Evolutionary conservation across 2,888 invertebrate species (phyloP), one percentile per base, ranked within the genome.

Genomic region (Morpho helenor): DNA sequence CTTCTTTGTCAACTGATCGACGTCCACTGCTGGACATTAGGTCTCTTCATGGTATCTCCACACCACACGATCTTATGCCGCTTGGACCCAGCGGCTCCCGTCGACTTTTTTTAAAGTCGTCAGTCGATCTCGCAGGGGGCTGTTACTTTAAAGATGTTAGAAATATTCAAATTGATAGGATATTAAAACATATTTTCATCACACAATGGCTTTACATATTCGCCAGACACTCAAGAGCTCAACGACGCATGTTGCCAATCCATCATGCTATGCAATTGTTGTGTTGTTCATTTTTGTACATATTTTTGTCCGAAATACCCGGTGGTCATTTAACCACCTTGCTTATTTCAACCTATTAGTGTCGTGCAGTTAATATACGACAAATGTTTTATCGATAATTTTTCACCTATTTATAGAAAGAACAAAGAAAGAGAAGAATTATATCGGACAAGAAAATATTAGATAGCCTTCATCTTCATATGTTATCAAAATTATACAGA

Each of bases 321-420:
- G 87, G 85, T 87, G 87, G 88, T 87, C 88, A 87, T 68, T 77
- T 68, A 69, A 75, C 73, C 84, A 83, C 82, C 82, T 82, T 81
- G 78, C 72, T 72, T 65, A 59, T 70, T 68, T 66, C 64, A 62
- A 54, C 47, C 48, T 31, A 46, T 16, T 41, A 48, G 54, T 47
- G 48, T 22, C 41, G 54, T 42, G 7, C 54, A 31, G 42, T 22
- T 41, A 41, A 31, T 10, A 9, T n/a, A 45, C 39, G 23, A 10
- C 10, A 39, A 40, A 41, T 40, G 9, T 43, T 45, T 46, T 53
- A 53, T 53, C 52, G 52, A 53, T 53, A 46, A 40, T 8, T 9
- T 7, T 42, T 42, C 8, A 42, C 8, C 7, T 42, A 42, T 42
- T 42, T 42, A 7, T 42, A 42, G 8, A 42, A 42, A 42, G 8